Conservation (phyloP, 2,113 vertebrate species). For the Myrmecophaga tridactyla region DNA sequence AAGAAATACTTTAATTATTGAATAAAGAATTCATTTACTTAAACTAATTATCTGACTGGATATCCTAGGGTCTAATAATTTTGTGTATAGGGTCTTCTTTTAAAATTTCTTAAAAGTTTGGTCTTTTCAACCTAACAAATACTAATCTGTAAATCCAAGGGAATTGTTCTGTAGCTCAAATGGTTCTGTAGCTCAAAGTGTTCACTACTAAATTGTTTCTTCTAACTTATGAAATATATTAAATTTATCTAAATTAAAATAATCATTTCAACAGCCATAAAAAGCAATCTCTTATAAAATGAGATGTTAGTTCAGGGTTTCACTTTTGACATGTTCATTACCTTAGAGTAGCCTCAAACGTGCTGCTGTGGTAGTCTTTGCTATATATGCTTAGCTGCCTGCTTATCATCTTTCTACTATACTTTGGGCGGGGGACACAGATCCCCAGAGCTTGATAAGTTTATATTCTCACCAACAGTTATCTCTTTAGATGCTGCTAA, state of each 20-base stretch:
- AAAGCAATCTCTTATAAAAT: neutral
- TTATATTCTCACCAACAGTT: neutral
- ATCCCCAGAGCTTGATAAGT: neutral
- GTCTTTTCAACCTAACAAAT: neutral
- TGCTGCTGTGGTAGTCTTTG: neutral
- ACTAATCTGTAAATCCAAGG: slow-evolving; percentile 4
- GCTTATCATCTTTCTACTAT: neutral
- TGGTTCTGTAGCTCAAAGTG: neutral
- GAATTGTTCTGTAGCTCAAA: neutral
- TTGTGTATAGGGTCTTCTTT: neutral
- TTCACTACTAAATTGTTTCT: neutral
- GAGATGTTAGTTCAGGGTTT: neutral
- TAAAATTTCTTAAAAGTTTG: neutral
- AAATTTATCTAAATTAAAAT: neutral
- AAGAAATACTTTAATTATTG: neutral
- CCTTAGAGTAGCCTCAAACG: neutral
- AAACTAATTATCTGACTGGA: neutral
- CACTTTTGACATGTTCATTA: neutral
- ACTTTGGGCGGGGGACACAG: neutral
- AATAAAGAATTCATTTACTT: neutral
- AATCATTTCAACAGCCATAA: neutral
- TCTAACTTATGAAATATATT: slow-evolving; percentile 13
- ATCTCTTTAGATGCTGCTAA: neutral
- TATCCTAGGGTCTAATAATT: neutral
- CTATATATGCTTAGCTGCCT: neutral